Conservation (phyloP, 2,113 vertebrate genomes). For the Tragelaphus buxtoni region DNA sequence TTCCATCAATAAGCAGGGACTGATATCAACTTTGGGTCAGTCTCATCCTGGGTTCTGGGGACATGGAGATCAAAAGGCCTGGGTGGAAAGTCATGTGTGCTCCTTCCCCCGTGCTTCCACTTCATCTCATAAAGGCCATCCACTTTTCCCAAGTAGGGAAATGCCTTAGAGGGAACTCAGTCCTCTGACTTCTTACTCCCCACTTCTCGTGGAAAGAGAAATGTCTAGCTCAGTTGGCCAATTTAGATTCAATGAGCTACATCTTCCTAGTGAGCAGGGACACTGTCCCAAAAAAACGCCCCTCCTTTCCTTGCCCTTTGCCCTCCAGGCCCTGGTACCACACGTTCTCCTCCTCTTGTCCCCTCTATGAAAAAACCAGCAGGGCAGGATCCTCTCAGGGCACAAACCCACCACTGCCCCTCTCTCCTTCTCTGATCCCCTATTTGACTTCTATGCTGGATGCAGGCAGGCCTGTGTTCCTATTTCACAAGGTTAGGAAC, state of each 20-base stretch:
- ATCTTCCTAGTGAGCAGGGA: background rate
- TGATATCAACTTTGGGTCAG: background rate
- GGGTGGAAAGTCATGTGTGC: background rate
- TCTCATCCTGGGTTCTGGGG: background rate
- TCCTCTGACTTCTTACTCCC: background rate
- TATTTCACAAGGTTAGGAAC: background rate
- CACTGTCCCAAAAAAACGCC: background rate
- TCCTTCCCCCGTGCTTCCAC: background rate
- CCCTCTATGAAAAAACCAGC: background rate
- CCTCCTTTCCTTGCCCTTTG: background rate
- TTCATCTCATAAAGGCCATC: background rate
- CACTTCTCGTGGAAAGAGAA: background rate
- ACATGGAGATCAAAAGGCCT: background rate
- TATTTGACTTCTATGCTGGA: background rate
- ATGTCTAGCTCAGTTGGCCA: background rate
- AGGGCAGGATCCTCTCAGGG: background rate
- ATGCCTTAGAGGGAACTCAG: background rate
- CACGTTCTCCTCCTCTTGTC: background rate
- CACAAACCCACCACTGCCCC: too few relatives aligned
- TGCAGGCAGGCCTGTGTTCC: background rate
- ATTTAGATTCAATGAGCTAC: background rate
- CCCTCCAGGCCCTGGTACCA: background rate
- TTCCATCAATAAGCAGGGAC: background rate
- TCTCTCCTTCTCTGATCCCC: background rate
- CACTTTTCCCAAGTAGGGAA: background rate